Percentiles rank a stretch among this genome's conserved stretches.
phyloP scores from a whole-genome alignment of 2,888 invertebrate species.

The Microctonus brassicae region DNA sequence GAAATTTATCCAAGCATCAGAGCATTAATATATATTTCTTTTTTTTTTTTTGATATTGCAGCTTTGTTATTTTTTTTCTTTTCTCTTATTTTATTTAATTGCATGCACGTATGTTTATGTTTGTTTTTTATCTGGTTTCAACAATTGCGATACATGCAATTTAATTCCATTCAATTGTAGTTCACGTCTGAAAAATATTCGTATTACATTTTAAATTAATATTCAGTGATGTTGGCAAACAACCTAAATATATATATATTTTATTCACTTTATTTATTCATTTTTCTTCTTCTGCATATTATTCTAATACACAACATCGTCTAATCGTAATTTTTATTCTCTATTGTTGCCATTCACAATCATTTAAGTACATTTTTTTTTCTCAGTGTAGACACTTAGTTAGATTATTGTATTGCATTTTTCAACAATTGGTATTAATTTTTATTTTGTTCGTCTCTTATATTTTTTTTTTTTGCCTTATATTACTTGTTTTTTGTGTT shows the following conservation, averaged over 20 bases:
- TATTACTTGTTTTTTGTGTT: slow-evolving; percentile 12
- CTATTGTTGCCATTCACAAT: slow-evolving; percentile 42
- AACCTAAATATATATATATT: slow-evolving; percentile 60
- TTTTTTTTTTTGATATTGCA: background rate
- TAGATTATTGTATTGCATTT: slow-evolving; percentile 47
- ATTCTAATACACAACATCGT: slow-evolving; percentile 51
- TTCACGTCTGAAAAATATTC: slow-evolving; percentile 28
- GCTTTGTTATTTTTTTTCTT: background rate
- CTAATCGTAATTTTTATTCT: slow-evolving; percentile 38
- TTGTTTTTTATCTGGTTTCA: too few species aligned
- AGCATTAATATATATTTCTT: background rate
- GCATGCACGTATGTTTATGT: background rate
- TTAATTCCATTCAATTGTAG: slow-evolving; percentile 4
- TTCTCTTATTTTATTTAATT: background rate
- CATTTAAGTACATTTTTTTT: slow-evolving; percentile 63
- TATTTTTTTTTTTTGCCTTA: slow-evolving; percentile 13
- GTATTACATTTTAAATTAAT: slow-evolving; percentile 42
- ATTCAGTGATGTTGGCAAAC: slow-evolving; percentile 58
- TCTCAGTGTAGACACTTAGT: slow-evolving; percentile 51
- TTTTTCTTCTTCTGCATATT: slow-evolving; percentile 46
- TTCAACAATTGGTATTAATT: slow-evolving; percentile 14
- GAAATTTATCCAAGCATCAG: background rate
- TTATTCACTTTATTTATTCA: slow-evolving; percentile 47
- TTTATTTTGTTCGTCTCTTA: slow-evolving; percentile 22
- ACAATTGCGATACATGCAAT: slow-evolving; percentile 6